Evolutionary conservation across 2,113 vertebrate genomes (phyloP), one percentile per base, ranked within the genome.

Genomic region (Tenebrosternarchus preto): DNA sequence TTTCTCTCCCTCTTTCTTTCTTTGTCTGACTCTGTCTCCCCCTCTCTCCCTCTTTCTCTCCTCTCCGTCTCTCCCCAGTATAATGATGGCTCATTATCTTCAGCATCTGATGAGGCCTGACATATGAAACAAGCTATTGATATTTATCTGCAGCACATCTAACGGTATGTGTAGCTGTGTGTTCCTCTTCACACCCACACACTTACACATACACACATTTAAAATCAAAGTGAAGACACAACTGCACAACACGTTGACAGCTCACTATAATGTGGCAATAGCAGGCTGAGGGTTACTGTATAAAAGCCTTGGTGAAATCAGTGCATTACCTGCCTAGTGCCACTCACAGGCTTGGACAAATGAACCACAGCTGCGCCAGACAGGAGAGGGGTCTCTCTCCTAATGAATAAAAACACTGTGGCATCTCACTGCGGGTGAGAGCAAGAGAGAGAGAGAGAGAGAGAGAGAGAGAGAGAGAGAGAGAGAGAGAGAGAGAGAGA

Each of bases 21-120:
- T 72, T 55, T 25, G 24, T 36, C 43, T 66, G 36, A 64, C 72
- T 33, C n/a, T n/a, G 6, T 74, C 72, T n/a, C n/a, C 20, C 53
- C 25, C 20, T 22, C 11, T 29, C 70, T 75, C 64, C 43, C 57
- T 73, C 33, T 25, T 15, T 27, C n/a, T 70, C 77, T 39, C 71
- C n/a, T n/a, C n/a, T n/a, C n/a, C n/a, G n/a, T n/a, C n/a, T 83
- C 59, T 53, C 33, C 74, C 50, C 67, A 66, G 43, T 24, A 46
- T 85, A 83, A 81, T 83, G 76, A 79, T 78, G 74, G 73, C 78
- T 85, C 27, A 64, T 86, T 84, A 80, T 73, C 66, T 25, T 15
- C 39, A 57, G 50, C 46, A 77, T 66, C 33, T 77, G 77, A 55
- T 16, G 60, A 46, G 39, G 25, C 29, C 68, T 68, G 76, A 27